These are phyloP conservation scores for Platorchestia sp. DNA, from an alignment of 1,140 invertebrate species.

Conservation along the genomic window DNA sequence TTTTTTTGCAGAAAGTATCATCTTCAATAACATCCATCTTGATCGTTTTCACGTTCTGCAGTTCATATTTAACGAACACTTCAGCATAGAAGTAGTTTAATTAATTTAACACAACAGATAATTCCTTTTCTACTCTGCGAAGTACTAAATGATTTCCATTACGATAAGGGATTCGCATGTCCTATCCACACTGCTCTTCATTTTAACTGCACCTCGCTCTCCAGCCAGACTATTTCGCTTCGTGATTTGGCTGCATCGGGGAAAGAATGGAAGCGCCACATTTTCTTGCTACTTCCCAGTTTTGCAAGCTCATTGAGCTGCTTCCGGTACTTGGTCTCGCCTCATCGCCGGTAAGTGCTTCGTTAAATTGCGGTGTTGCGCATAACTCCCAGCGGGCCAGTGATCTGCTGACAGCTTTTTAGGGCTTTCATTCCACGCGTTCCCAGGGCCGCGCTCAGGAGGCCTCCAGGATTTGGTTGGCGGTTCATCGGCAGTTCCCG, in stretches of 20 bases:
- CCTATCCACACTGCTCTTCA: not conserved
- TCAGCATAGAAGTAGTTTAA: not conserved
- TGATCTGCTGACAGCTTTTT: not conserved
- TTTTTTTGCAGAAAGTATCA: too few relatives aligned
- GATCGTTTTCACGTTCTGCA: too few relatives aligned
- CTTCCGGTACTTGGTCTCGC: not conserved
- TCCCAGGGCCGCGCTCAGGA: not conserved
- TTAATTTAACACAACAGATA: not conserved
- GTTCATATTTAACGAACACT: not conserved
- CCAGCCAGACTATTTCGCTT: not conserved
- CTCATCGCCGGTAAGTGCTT: not conserved
- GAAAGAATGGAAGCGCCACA: not conserved
- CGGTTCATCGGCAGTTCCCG: not conserved
- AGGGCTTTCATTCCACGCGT: not conserved
- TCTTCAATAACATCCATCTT: too few relatives aligned
- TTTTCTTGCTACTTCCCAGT: not conserved
- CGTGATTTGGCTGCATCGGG: not conserved
- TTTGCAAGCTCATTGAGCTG: not conserved
- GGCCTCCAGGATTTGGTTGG: not conserved
- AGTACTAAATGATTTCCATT: not conserved
- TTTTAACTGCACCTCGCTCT: not conserved
- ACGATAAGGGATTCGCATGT: too few relatives aligned
- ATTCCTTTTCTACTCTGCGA: not conserved
- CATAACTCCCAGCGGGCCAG: not conserved
- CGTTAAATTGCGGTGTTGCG: not conserved